Conservation (phyloP, 64 coral and sea anemone species). For the Actinia tenebrosa region DNA sequence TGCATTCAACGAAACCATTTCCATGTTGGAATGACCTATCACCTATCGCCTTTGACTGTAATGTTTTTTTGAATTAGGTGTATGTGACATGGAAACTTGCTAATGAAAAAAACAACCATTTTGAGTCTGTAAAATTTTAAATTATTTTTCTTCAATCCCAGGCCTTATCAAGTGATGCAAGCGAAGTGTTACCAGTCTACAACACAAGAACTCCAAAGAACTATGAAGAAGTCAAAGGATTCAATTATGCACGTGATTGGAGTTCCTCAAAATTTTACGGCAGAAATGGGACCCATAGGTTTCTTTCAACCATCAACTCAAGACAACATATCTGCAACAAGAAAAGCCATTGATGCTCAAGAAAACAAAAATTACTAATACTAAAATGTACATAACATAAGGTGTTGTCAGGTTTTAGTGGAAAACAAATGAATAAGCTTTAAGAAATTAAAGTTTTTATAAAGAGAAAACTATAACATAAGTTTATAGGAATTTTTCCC, state of each 20-base stretch:
- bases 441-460: not conserved
- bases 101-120: too few relatives aligned
- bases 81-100: too few relatives aligned
- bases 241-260: constrained; percentile 59
- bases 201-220: constrained; percentile 65
- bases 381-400: not conserved
- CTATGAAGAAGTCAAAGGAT: constrained; percentile 64
- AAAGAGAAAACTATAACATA: not conserved
- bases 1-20: too few relatives aligned
- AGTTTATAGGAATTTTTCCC: too few relatives aligned
- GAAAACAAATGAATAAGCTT: not conserved
- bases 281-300: constrained; percentile 32
- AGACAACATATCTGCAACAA: not conserved
- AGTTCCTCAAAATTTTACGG: constrained; percentile 71
- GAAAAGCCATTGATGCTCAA: not conserved
- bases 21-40: too few relatives aligned
- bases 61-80: too few relatives aligned
- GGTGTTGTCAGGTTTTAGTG: not conserved
- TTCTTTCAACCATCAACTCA: constrained; percentile 42
- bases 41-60: too few relatives aligned
- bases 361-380: too few relatives aligned
- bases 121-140: too few relatives aligned
- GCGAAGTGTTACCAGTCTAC: constrained; percentile 69
- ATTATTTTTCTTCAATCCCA: constrained; percentile 10
- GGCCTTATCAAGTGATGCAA: constrained; percentile 63